Base-by-base conservation (phyloP, 2,888 invertebrate genomes). In the Calliopum simillimum region DNA sequence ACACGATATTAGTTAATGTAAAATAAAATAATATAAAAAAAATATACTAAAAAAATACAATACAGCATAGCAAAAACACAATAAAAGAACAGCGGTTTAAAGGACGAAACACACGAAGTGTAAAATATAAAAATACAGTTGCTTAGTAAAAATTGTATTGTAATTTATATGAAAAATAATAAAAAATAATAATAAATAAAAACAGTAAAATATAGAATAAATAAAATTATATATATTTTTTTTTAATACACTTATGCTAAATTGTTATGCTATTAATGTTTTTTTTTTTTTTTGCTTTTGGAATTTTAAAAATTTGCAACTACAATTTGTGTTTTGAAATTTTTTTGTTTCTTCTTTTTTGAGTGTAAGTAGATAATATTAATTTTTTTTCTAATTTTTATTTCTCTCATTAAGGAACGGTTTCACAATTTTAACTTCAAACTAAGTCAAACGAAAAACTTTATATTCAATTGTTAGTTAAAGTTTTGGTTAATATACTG, bases 321-420 rank as follows among this genome's bases (percentile, higher is more conserved):
- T 61, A 61, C 61, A 46, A 21, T 61, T 33, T 33, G 33, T 33
- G 33, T 33, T 68, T 58, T 59, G 58, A 47, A 25, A 33, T 55
- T 33, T 67, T 55, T 44, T 25, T 46, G n/a, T n/a, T 67, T 25
- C 55, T 19, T 63, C 65, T 19, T 63, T 69, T 47, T 63, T 55
- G 21, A 53, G 23, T 67, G 53, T 55, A 23, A 14, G 21, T 67
- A 43, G 43, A 14, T 41, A 58, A 4, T 66, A 49, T 21, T 21
- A 13, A 21, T 51, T 46, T 44, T 58, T 68, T 47, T 25, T 49
- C 44, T 16, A 23, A 16, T 21, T 44, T 14, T 44, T 46, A 16
- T 33, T 11, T 41, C 14, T 46, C 46, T 44, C 4, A 14, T 33
- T 33, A n/a, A n/a, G n/a, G n/a, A n/a, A n/a, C n/a, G n/a, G 11